Percentiles rank a stretch among this genome's conserved stretches.
phyloP scores from a whole-genome alignment of 2,113 vertebrate species.

The Puma concolor region DNA sequence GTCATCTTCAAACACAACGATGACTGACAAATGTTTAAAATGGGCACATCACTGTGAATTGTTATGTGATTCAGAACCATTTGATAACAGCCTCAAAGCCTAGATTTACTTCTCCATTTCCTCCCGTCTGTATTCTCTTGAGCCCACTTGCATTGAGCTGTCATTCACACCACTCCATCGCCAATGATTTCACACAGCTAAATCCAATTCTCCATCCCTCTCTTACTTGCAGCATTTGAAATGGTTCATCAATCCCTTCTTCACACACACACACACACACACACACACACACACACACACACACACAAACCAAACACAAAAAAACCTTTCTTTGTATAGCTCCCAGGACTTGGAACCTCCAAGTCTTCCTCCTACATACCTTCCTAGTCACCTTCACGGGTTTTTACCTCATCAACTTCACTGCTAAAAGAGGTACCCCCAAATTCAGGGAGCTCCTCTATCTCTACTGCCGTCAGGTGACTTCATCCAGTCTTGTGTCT shows the following conservation, averaged over 20 bases:
- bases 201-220: background rate
- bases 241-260: background rate
- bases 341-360: background rate
- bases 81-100: background rate
- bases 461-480: background rate
- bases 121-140: background rate
- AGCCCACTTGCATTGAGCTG: background rate
- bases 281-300: background rate
- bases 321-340: background rate
- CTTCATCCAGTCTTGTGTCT: background rate
- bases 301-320: no score
- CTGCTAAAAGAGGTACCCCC: background rate
- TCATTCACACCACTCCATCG: background rate
- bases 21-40: background rate
- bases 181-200: background rate
- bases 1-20: background rate
- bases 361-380: background rate
- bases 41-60: background rate
- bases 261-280: background rate
- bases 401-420: background rate
- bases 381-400: background rate
- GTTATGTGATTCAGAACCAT: background rate
- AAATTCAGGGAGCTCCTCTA: background rate
- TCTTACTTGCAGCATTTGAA: background rate
- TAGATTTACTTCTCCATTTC: background rate